A percentile compares a stretch with the other conserved stretches of the same genome.
phyloP scores from a whole-genome alignment of 1,140 invertebrate species.

The Dolichoris vasculosae region DNA sequence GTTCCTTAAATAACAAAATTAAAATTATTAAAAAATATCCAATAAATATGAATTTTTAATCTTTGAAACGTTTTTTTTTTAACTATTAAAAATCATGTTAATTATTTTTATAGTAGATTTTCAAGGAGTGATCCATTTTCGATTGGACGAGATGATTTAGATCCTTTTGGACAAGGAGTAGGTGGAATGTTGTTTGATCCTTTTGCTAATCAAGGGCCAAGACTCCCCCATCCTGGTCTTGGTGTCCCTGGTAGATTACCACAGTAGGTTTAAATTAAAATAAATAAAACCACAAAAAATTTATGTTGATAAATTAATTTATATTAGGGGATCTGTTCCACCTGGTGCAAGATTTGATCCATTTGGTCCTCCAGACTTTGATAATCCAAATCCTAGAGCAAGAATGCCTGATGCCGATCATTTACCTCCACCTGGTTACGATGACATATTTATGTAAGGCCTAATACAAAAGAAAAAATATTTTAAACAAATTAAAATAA shows the following conservation, averaged over 20 bases:
- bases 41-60: background rate
- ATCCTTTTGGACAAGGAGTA: constrained; percentile 79
- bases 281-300: constrained; percentile 24
- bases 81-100: background rate
- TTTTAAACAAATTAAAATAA: constrained; percentile 9
- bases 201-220: constrained; percentile 62
- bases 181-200: constrained; percentile 86
- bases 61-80: background rate
- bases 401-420: constrained; percentile 82
- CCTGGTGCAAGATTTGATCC: constrained; percentile 89
- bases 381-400: constrained; percentile 61
- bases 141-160: constrained; percentile 77
- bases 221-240: constrained; percentile 61
- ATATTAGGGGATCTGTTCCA: constrained; percentile 80
- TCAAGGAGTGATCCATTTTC: background rate
- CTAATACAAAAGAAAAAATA: constrained; percentile 11
- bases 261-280: constrained; percentile 67
- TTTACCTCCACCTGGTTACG: constrained; percentile 82
- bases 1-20: too few species aligned
- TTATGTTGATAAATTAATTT: constrained; percentile 44
- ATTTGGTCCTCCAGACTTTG: constrained; percentile 80
- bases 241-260: constrained; percentile 77
- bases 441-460: constrained; percentile 84
- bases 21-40: background rate
- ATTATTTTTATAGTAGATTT: constrained; percentile 13